Base-by-base conservation (phyloP, 2,797 vertebrate species). In the Zalophus californianus region DNA sequence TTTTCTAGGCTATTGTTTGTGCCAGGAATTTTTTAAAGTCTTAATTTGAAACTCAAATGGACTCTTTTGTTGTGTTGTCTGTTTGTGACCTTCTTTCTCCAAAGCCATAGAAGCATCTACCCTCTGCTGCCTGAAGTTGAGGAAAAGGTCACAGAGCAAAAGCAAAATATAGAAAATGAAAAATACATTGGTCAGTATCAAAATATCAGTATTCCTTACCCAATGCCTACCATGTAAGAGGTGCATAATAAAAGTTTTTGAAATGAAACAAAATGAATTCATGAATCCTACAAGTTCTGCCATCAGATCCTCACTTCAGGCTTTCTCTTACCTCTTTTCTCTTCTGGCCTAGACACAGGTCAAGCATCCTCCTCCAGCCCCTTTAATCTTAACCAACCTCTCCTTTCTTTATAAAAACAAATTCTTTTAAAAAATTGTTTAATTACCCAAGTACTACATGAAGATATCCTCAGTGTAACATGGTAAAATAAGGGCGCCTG, bases 221-320 rank as follows among this genome's bases (percentile, higher is more conserved):
- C 44, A 96, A 56, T 56, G 56, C 11, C 52, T 79, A 60, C 21
- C 48, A 79, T 86, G 85, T 79, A 79, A 44, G 32, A 62, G 35
- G 68, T 64, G 18, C 16, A 29, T 10, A 29, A 62, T 64, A 50
- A 58, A 77, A 60, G 21, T 68, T 70, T 85, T 32, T 60, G 35
- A 56, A 72, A 54, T 56, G 32, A 90, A 93, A 85, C 48, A 86
- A 96, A 62, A 90, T 86, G 62, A 93, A 90, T 79, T 44, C 35
- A 96, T 23, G 7, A 89, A 32, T 85, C 44, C 21, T 56, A 44
- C 52, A 70, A 85, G 27, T 54, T 93, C 78, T 85, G 41, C 52
- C 52, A 54, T 93, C 85, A 78, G 29, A 70, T 84, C 54, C 62
- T 90, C 52, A 84, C 32, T 78, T 58, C 4, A 78, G 90, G 41